Percentiles rank a stretch among this genome's conserved stretches.
Conservation (phyloP, 2,888 invertebrate species). For the Trichopoda pennipes region DNA sequence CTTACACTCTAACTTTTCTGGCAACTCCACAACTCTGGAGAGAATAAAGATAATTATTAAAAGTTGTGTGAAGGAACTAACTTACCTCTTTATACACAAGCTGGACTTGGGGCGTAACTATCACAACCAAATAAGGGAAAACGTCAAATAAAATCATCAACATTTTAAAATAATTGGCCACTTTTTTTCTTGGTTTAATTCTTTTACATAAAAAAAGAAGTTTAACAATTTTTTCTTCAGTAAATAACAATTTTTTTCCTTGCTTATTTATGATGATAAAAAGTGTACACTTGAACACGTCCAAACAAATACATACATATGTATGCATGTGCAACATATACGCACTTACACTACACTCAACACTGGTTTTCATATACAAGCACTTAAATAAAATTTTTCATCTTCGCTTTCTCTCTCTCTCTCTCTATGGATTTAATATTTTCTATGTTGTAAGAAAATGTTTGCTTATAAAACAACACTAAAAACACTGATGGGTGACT, state of each 20-base stretch:
- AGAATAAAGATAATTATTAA: constrained; percentile 30
- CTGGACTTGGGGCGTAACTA: constrained; percentile 63
- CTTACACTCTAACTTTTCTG: constrained; percentile 8
- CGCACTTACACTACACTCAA: constrained; percentile 11
- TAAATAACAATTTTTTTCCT: constrained; percentile 28
- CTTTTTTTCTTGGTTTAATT: constrained; percentile 28
- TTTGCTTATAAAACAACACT: constrained; percentile 46
- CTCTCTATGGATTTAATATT: constrained; percentile 28
- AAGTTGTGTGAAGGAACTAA: constrained; percentile 35
- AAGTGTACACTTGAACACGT: constrained; percentile 63
- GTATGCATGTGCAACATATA: background rate
- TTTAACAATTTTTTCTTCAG: constrained; percentile 31
- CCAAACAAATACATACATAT: constrained; percentile 45
- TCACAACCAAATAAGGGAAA: constrained; percentile 34
- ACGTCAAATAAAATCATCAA: constrained; percentile 37
- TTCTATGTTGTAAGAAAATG: constrained; percentile 41
- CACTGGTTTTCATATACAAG: constrained; percentile 11
- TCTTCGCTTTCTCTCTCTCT: too few species aligned
- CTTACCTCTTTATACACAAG: constrained; percentile 50
- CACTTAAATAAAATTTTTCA: constrained; percentile 4
- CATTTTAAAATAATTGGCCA: constrained; percentile 58
- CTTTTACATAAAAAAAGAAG: too few species aligned
- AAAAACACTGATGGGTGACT: constrained; percentile 46
- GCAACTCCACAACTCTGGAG: constrained; percentile 48
- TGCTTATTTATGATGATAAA: constrained; percentile 48